A percentile compares a stretch with the other conserved stretches of the same genome.
Conservation (phyloP, 1,140 invertebrate species). For the Grapholita molesta region DNA sequence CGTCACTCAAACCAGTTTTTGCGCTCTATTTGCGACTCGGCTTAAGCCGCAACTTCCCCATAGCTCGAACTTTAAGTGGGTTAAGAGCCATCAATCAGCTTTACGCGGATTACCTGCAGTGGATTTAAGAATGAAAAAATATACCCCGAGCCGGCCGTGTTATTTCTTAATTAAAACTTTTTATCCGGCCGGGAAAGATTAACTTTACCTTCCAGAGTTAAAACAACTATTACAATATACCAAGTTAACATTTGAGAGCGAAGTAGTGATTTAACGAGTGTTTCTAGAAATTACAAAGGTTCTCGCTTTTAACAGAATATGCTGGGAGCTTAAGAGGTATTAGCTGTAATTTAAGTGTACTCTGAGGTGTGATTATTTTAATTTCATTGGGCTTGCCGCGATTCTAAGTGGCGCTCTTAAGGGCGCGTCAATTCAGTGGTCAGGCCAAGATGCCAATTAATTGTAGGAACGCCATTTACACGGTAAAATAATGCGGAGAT, state of each 20-base stretch:
- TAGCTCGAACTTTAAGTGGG: background rate
- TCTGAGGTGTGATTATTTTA: background rate
- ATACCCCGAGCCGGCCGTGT: background rate
- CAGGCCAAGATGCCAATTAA: too few relatives aligned
- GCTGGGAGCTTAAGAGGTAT: background rate
- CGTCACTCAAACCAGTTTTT: background rate
- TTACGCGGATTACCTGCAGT: conserved; percentile 4
- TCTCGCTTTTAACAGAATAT: background rate
- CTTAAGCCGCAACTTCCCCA: background rate
- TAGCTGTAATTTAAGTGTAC: background rate
- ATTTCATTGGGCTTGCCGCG: background rate
- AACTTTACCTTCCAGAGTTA: conserved; percentile 12
- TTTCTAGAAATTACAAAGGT: background rate
- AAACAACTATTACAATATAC: conserved; percentile 10
- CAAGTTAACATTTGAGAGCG: background rate
- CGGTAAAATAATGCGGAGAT: too few relatives aligned
- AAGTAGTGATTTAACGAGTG: background rate
- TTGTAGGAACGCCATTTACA: too few relatives aligned
- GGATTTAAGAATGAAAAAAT: conserved; percentile 11
- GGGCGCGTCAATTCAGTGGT: background rate
- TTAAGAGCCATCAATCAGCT: conserved; percentile 8
- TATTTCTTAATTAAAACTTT: conserved; percentile 18
- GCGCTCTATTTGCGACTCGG: background rate
- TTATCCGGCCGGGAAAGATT: conserved; percentile 1
- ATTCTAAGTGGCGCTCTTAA: background rate